Base-by-base conservation (phyloP, 2,113 vertebrate species). In the Planiliza haematocheilus region DNA sequence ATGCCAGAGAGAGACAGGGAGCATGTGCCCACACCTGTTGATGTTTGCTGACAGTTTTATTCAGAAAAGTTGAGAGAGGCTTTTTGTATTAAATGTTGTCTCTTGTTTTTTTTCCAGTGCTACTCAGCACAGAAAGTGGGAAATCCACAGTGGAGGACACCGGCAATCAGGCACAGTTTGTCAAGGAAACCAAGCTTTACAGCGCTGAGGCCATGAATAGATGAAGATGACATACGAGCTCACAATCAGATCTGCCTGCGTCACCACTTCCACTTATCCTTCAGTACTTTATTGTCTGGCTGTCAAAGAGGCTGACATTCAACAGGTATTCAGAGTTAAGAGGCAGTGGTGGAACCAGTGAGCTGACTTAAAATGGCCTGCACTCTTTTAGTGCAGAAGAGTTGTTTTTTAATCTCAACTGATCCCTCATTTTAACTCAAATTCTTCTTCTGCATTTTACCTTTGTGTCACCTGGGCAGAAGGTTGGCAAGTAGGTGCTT, bases 281-380 rank as follows among this genome's bases (percentile, higher is more conserved):
- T 70, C 68, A 83, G 70, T 14, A 52, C 67, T 77, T 77, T 83
- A 74, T 77, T 72, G 81, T 82, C 75, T 77, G 69, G 55, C 66
- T 73, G 66, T 53, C 76, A 24, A 8, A 48, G 56, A 73, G 37
- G n/a, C 8, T 9, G 49, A 65, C 50, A 42, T 65, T 70, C 66
- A 61, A 66, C 1, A 3, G 17, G 66, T 55, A 37, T 73, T 65
- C 52, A 43, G 17, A 38, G 43, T 10, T 48, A 66, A 75, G 8
- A 21, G 67, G 43, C 70, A 38, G 39, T 7, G 42, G 59, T 55
- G 13, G 21, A 52, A 9, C 24, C 1, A 0, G 49, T 17, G 24
- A n/a, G 20, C 17, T 50, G 18, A 10, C 10, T 10, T 50, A 21
- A 8, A 30, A 30, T 30, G 24, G n/a, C n/a, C n/a, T n/a, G n/a